Evolutionary conservation across 1,140 invertebrate species (phyloP).

Genomic region (Formica exsecta): DNA sequence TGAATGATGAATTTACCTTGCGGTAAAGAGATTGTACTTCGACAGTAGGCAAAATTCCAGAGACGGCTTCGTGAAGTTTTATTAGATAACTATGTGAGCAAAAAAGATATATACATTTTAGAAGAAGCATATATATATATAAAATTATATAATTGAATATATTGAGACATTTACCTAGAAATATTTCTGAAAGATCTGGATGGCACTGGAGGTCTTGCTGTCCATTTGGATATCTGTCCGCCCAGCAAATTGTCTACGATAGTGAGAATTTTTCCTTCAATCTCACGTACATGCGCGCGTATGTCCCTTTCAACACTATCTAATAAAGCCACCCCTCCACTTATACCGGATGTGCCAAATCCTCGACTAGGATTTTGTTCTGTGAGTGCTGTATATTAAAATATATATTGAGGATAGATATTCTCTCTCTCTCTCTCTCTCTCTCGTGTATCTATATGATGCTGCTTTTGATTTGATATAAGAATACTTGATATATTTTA

Average conservation of each 20-base stretch:
- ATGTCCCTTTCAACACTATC: conserved; percentile 93
- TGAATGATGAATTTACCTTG: conserved; percentile 95
- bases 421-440: neutral
- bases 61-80: conserved; percentile 97
- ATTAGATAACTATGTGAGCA: conserved; percentile 91
- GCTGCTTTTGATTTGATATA: neutral
- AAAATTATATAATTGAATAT: conserved; percentile 23
- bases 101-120: conserved; percentile 79
- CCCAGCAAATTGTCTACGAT: conserved; percentile 95
- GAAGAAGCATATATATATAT: neutral
- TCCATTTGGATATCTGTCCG: conserved; percentile 93
- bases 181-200: conserved; percentile 97
- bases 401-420: conserved; percentile 27
- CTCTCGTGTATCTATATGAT: neutral
- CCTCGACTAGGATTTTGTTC: conserved; percentile 82
- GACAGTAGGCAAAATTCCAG: conserved; percentile 91
- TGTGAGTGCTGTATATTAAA: conserved; percentile 74
- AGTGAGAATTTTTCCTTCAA: conserved; percentile 95
- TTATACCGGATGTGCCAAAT: conserved; percentile 76
- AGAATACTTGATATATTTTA: neutral
- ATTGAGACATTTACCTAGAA: conserved; percentile 87
- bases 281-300: conserved; percentile 95
- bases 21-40: conserved; percentile 93
- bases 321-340: conserved; percentile 86
- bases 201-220: conserved; percentile 97